Base-by-base conservation (phyloP, 2,888 invertebrate species). In the Apodemia mormo region DNA sequence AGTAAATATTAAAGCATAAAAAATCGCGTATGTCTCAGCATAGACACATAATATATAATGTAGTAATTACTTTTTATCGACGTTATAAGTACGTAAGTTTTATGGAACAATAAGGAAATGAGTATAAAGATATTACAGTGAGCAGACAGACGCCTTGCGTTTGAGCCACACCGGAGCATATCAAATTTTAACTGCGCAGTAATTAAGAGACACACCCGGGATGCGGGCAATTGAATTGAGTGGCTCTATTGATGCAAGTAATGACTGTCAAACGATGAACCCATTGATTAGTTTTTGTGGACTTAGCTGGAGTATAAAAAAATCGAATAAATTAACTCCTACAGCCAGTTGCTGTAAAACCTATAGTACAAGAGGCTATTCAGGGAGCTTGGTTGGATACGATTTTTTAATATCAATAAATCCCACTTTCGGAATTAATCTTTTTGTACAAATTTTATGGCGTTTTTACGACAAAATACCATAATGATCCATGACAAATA, bases 151-250 rank as follows among this genome's bases (percentile, higher is more conserved):
- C 61, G 54, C 54, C 56, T 68, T 56, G 65, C 65, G 69, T 65
- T 54, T 65, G 56, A 61, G 37, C 33, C 61, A 61, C 61, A 61
- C 14, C 65, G 64, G 56, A 54, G 52, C 58, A 65, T 67, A 70
- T 74, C 54, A 72, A 71, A 71, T 72, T 76, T 75, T 74, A 73
- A 72, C 75, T 76, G 74, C 76, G 74, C 71, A 69, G 78, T 77
- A 84, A 87, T 87, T 85, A 86, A 85, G 81, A 80, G 80, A 74
- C 74, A 71, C 74, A 79, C 80, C 74, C 75, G 76, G 76, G 74
- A 86, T 86, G 85, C 88, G 89, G 88, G 88, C 81, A 77, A 78
- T 72, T 75, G 76, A 79, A 79, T 82, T 86, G 82, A 88, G 88
- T 85, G 80, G 78, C 80, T 74, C 79, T 80, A 82, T 86, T 88